phyloP scores from a whole-genome alignment of 2,888 invertebrate genomes.

The Idaea straminata region DNA sequence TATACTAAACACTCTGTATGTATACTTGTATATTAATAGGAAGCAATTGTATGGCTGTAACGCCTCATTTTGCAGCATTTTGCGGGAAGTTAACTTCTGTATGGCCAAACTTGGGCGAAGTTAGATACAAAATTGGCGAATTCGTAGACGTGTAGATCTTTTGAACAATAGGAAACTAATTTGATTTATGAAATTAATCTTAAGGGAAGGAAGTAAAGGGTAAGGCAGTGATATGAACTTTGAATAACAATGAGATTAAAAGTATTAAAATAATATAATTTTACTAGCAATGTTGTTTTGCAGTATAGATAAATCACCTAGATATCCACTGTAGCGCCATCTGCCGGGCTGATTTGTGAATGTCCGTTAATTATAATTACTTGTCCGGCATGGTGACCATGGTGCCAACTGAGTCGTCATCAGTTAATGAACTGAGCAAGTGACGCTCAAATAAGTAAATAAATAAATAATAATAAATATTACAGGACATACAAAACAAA shows the following conservation, averaged over 20 bases:
- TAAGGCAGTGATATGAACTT: background rate
- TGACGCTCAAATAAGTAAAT: too few species aligned
- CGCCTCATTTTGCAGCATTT: conserved; percentile 10
- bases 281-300: too few species aligned
- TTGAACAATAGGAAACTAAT: conserved; percentile 15
- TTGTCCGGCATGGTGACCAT: too few species aligned
- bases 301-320: too few species aligned
- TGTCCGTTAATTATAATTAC: too few species aligned
- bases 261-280: background rate
- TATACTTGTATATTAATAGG: background rate
- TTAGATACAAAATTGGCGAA: conserved; percentile 15
- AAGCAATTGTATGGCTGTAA: background rate
- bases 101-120: conserved; percentile 20
- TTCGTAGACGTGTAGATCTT: conserved; percentile 10
- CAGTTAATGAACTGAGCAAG: too few species aligned
- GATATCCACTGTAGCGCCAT: too few species aligned
- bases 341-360: too few species aligned
- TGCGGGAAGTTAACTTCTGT: conserved; percentile 18
- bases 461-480: too few species aligned
- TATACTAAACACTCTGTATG: too few species aligned
- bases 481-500: too few species aligned
- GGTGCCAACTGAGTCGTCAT: too few species aligned
- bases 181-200: conserved; percentile 16
- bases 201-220: conserved; percentile 7
- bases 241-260: background rate